Evolutionary conservation across 2,113 vertebrate species (phyloP), one percentile per base, ranked within the genome.

Genomic region (Albula goreensis): DNA sequence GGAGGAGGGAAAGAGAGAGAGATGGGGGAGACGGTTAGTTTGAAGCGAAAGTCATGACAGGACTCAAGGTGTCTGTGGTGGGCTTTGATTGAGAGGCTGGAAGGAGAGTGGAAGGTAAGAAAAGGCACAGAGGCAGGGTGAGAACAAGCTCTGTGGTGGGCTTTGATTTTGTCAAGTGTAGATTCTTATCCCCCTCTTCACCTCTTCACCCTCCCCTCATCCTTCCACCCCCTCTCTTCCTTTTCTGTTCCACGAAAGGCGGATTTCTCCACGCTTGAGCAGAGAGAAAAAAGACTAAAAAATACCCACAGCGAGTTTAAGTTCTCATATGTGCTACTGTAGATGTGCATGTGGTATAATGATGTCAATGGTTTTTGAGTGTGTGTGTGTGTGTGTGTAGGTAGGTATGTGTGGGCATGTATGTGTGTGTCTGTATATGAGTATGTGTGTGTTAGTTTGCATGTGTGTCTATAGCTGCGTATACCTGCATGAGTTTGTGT

Each of bases 161-260:
- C 93, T 95, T 92, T 94, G 95, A 95, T 95, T 95, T 92, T 88
- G 88, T 86, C 63, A 93, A 88, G 89, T 93, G 90, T 89, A 93
- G 91, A 93, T 93, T 94, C 88, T 86, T 91, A 93, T 95, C 92
- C 95, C 90, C 83, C 81, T 85, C 86, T 91, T 86, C 90, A 89
- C 86, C 89, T 89, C 87, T 85, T 89, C 88, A 81, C 85, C 88
- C 87, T 89, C 89, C 87, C 92, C 82, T 81, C 87, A 41, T 41
- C 85, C 88, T 89, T 91, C 90, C 90, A 91, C 90, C 92, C 91
- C 91, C 92, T 90, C 93, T 94, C 95, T 95, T 95, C 95, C 94
- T 96, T 93, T 86, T 81, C 85, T 89, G 91, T 96, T 96, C 95
- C 93, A 95, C 94, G 95, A 96, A 95, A 96, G 94, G 91, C 95